Percentiles rank a stretch among this genome's conserved stretches.
These are phyloP conservation scores for Probaryconus sp. DNA, from an alignment of 1,140 invertebrate genomes.

Conservation along the genomic window DNA sequence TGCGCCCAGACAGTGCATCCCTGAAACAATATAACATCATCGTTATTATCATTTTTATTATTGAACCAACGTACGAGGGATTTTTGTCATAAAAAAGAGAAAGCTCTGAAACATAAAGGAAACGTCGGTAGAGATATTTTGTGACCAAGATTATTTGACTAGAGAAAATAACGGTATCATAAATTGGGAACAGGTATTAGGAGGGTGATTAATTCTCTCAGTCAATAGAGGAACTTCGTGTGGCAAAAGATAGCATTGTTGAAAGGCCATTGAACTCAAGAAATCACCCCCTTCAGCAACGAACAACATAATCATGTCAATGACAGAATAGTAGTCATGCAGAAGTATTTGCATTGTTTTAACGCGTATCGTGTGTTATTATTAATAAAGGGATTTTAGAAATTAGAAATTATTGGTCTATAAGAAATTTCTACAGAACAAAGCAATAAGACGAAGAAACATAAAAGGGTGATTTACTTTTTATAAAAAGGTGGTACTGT, in stretches of 20 bases:
- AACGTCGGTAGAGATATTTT: too few species aligned
- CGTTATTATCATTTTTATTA: neutral
- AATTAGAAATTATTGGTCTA: constrained; percentile 14
- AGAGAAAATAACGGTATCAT: too few species aligned
- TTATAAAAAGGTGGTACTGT: too few species aligned
- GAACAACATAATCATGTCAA: constrained; percentile 48
- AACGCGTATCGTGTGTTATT: neutral
- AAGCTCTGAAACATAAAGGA: too few species aligned
- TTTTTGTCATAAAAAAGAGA: too few species aligned
- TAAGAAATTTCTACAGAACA: too few species aligned
- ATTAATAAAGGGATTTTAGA: neutral
- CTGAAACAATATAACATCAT: constrained; percentile 60
- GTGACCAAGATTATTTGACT: too few species aligned
- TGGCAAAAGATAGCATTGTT: constrained; percentile 20
- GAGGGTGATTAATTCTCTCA: constrained; percentile 34
- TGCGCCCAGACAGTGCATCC: constrained; percentile 77
- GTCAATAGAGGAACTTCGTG: constrained; percentile 38
- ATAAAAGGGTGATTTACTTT: too few species aligned
- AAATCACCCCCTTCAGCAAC: constrained; percentile 42
- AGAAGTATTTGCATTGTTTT: constrained; percentile 35
- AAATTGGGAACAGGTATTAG: constrained; percentile 12
- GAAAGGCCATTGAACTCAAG: constrained; percentile 43
- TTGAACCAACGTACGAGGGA: constrained; percentile 2
- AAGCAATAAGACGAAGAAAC: too few species aligned
- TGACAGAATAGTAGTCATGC: constrained; percentile 49